Evolutionary conservation across 37 sponge, comb jelly and placozoan species (phyloP).

Genomic region (Cliona cf. orientalis): DNA sequence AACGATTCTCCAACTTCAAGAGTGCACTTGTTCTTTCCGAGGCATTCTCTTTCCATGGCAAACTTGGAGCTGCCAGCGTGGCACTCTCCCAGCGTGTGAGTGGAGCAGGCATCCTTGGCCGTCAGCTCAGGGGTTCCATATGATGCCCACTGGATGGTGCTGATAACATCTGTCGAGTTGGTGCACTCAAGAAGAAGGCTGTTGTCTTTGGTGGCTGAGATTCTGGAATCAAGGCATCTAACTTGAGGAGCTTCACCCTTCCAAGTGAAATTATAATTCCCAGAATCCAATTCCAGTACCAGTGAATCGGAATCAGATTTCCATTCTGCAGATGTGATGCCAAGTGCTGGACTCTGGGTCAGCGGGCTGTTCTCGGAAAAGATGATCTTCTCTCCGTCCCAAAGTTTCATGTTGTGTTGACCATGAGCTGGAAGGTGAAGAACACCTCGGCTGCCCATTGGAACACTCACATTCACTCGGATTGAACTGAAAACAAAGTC

Average conservation of each 20-base stretch:
- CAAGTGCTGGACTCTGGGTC: not conserved
- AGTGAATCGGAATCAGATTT: not conserved
- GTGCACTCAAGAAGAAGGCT: not conserved
- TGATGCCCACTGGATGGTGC: constrained; percentile 29
- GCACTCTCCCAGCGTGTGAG: constrained; percentile 8
- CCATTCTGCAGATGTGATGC: constrained; percentile 14
- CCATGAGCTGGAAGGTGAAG: constrained; percentile 44
- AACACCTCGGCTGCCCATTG: constrained; percentile 28
- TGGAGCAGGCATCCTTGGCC: not conserved
- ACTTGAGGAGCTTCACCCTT: constrained; percentile 3
- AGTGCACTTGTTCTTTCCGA: not conserved
- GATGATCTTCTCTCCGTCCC: constrained; percentile 6
- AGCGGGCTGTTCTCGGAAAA: not conserved
- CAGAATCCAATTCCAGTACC: constrained; percentile 6
- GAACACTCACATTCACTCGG: constrained; percentile 26
- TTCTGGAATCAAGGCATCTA: not conserved
- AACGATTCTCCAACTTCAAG: not conserved
- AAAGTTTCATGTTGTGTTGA: not conserved
- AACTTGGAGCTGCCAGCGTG: constrained; percentile 7
- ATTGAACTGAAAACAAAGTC: constrained; percentile 21
- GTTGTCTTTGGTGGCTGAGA: not conserved
- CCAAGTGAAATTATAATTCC: constrained; percentile 20
- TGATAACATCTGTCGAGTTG: not conserved
- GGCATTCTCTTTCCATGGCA: constrained; percentile 12
- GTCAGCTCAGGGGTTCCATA: constrained; percentile 23